phyloP scores from a whole-genome alignment of 2,888 invertebrate species.

The Aleiodes leptofemur region DNA sequence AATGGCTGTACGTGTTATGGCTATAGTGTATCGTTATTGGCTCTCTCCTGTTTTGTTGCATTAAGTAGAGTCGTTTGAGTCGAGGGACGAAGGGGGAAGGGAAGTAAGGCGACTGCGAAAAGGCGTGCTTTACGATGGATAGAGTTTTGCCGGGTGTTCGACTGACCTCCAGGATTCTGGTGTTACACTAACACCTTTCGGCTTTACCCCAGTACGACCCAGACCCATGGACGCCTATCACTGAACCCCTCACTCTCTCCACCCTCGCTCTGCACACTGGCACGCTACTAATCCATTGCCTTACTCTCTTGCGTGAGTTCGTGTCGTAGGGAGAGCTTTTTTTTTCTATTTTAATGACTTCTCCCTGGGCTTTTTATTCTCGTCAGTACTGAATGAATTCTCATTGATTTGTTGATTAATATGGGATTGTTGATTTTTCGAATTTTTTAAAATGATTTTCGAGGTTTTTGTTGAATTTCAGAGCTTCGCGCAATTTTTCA shows the following conservation, averaged over 20 bases:
- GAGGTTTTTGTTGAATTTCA: no score
- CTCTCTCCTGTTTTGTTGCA: no score
- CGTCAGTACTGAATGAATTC: no score
- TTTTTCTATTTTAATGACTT: not conserved
- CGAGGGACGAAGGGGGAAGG: not conserved
- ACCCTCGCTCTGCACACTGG: not conserved
- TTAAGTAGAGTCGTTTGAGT: not conserved
- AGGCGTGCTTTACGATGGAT: slow-evolving; percentile 46
- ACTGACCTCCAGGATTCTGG: slow-evolving; percentile 52
- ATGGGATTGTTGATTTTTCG: no score
- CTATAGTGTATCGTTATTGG: no score
- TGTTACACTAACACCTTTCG: slow-evolving; percentile 45
- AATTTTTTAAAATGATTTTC: no score
- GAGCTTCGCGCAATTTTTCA: no score
- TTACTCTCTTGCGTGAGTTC: slow-evolving; percentile 27
- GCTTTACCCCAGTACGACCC: slow-evolving; percentile 41
- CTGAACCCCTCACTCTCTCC: slow-evolving; percentile 44
- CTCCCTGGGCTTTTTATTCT: no score
- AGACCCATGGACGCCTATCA: slow-evolving; percentile 43
- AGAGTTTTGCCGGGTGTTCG: slow-evolving; percentile 44
- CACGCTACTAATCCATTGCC: no score
- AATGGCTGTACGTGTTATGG: no score
- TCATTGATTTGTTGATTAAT: no score
- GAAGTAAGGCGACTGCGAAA: not conserved
- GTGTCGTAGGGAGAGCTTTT: not conserved